Evolutionary conservation across 2,113 vertebrate species (phyloP).

Genomic region (Motacilla alba): DNA sequence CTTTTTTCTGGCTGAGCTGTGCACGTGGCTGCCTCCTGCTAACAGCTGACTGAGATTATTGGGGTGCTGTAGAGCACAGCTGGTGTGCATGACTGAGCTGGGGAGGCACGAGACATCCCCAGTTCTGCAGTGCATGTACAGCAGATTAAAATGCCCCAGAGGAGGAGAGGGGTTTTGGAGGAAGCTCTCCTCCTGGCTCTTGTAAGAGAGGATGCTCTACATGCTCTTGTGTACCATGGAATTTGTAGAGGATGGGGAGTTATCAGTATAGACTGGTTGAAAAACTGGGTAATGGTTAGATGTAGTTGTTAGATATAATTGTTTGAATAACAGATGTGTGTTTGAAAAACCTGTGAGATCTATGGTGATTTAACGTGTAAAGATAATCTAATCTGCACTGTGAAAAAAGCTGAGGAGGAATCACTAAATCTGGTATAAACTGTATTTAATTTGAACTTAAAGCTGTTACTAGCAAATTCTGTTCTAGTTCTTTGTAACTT

Average conservation of each 20-base stretch:
- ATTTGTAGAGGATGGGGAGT: background rate
- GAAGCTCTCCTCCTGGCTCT: background rate
- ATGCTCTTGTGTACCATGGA: rapidly evolving
- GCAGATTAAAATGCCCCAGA: background rate
- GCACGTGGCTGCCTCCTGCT: background rate
- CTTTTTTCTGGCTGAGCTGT: background rate
- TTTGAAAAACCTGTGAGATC: background rate
- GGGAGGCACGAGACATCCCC: background rate
- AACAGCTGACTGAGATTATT: background rate
- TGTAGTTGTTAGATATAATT: background rate
- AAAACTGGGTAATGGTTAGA: background rate
- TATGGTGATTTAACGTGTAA: background rate
- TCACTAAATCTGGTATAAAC: background rate
- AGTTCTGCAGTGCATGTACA: background rate
- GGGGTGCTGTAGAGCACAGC: background rate
- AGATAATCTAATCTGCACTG: background rate
- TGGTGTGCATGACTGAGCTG: background rate
- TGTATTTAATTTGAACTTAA: background rate
- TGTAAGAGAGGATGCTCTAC: background rate
- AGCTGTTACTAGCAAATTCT: background rate
- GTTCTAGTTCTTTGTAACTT: background rate
- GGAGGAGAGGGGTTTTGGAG: background rate
- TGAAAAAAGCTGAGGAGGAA: background rate
- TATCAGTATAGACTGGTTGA: background rate
- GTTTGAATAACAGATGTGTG: background rate